Base-by-base conservation (phyloP, 2,797 vertebrate species). In the Hirundo rustica region DNA sequence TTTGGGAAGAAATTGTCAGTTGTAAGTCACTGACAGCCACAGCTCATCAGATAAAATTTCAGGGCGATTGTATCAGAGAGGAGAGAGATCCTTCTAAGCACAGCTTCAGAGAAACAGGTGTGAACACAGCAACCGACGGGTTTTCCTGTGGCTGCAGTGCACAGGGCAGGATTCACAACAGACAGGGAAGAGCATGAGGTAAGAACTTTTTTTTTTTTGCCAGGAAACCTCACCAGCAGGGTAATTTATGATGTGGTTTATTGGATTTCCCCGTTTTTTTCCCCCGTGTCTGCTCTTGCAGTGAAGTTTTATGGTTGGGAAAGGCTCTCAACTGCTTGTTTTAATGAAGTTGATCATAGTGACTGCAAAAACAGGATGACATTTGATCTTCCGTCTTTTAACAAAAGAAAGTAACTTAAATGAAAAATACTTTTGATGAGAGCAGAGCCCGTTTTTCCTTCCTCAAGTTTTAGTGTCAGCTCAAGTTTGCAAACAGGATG, bases 161-260 rank as follows among this genome's bases (percentile, higher is more conserved):
- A 3, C 34, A 38, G 38, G 38, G 38, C 38, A 38, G 38, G 38
- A 38, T 38, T 38, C 38, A 38, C 38, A 38, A 38, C 38, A 79
- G 74, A 66, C 38, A 82, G 25, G 32, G 47, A 74, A 85, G 48
- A 81, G 51, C 42, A 67, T 29, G 67, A 86, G 67, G 45, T 64
- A 91, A 92, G 44, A 70, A 58, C 2, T 30, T 44, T 53, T 34
- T 44, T 53, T 34, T n/a, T 86, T 91, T 74, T 80, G 27, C 30
- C 72, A 47, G 91, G 57, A 80, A 87, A 44, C 58, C 26, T 85
- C 73, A 75, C 8, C 32, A 82, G 53, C 62, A 62, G 54, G 62
- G 47, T 55, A 45, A 71, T 78, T 87, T 92, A 34, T 95, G 50
- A 76, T 94, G 93, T 22, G 55, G 73, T 94, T 93, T 88, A 27